Conservation (phyloP, 2,113 vertebrate genomes). For the Vicugna pacos region DNA sequence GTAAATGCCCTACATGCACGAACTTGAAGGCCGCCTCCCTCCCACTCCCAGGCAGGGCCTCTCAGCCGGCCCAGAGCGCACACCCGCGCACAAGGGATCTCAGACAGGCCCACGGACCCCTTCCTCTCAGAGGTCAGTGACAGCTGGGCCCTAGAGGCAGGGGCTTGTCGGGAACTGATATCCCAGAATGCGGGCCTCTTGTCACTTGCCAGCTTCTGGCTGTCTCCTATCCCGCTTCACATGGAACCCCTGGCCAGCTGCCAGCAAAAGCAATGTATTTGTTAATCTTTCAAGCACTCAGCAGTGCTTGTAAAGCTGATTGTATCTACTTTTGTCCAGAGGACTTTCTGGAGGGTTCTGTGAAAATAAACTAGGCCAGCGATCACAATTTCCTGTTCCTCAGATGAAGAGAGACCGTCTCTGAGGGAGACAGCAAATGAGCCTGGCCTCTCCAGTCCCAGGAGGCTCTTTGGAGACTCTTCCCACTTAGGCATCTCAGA, state of each 20-base stretch:
- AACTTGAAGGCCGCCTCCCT: not conserved
- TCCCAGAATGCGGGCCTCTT: not conserved
- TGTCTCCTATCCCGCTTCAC: conserved; percentile 59
- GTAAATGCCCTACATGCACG: fast-evolving
- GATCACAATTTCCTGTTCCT: conserved; percentile 71
- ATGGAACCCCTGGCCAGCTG: conserved; percentile 73
- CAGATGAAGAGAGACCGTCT: conserved; percentile 4
- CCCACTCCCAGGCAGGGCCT: not conserved
- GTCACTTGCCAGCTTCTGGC: conserved; percentile 27
- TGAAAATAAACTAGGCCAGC: conserved; percentile 71
- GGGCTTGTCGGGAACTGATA: not conserved
- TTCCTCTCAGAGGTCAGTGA: not conserved
- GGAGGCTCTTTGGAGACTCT: conserved; percentile 39
- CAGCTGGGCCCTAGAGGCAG: not conserved
- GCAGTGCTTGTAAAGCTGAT: conserved; percentile 75
- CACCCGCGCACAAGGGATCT: not conserved
- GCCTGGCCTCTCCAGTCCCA: conserved; percentile 42
- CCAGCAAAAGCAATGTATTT: conserved; percentile 84
- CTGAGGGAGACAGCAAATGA: not conserved
- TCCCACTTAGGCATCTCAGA: conserved; percentile 83
- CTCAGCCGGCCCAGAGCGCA: not conserved
- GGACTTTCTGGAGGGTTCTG: conserved; percentile 69
- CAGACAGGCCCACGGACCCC: not conserved
- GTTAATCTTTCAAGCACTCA: conserved; percentile 81
- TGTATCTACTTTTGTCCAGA: conserved; percentile 75